These are phyloP conservation scores for Tamandua tetradactyla DNA, from an alignment of 2,797 vertebrate species.

Conservation along the genomic window DNA sequence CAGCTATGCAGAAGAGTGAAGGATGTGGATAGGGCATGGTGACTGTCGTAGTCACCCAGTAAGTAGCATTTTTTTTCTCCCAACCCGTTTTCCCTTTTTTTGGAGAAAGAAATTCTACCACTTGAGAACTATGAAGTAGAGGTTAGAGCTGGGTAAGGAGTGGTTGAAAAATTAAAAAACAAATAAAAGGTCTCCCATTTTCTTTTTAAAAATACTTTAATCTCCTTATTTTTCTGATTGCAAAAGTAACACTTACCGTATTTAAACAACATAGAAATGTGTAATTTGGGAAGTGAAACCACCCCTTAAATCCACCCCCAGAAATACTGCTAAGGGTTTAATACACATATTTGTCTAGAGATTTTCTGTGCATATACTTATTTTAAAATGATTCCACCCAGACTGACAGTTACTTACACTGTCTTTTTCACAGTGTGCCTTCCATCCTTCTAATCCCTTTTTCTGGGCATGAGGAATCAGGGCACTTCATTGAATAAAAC, in stretches of 20 bases:
- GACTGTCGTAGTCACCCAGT: background rate
- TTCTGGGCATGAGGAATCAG: background rate
- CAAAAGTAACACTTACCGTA: background rate
- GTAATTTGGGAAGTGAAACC: background rate
- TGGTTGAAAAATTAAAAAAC: background rate
- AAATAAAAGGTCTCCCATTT: background rate
- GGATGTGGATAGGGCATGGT: fast-evolving
- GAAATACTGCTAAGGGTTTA: background rate
- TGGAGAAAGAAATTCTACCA: background rate
- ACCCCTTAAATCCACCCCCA: background rate
- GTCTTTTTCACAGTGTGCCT: background rate
- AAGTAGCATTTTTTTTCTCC: background rate
- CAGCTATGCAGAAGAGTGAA: background rate
- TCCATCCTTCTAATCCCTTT: background rate
- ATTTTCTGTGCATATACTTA: background rate
- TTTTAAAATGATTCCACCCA: background rate
- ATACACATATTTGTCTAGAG: background rate
- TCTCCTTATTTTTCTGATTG: background rate
- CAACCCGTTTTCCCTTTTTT: background rate
- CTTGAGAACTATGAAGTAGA: background rate
- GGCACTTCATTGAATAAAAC: background rate
- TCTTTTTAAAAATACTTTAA: background rate
- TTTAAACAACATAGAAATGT: background rate
- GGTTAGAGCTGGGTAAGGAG: background rate
- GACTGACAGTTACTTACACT: background rate